Conservation (phyloP, 1,140 invertebrate genomes). For the Eufriesea mexicana region DNA sequence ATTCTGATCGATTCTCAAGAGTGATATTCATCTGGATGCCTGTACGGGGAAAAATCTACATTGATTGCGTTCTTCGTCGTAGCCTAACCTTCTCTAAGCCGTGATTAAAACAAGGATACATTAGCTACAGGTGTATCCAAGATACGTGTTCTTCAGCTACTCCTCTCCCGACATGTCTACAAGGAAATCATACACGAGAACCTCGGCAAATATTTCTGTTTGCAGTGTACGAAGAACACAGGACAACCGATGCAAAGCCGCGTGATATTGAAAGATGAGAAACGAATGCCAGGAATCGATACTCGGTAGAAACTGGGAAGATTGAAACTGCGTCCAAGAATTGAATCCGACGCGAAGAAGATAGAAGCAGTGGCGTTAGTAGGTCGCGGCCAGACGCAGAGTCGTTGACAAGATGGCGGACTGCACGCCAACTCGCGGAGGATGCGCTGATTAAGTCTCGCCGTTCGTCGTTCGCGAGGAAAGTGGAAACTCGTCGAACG, state of each 20-base stretch:
- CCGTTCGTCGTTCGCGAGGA: slow-evolving; percentile 7
- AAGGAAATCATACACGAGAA: not conserved
- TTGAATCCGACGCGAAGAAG: slow-evolving; percentile 67
- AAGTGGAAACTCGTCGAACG: not conserved
- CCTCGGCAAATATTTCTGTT: not conserved
- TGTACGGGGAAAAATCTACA: too few species aligned
- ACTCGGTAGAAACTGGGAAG: slow-evolving; percentile 67
- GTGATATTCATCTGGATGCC: too few species aligned
- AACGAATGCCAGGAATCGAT: slow-evolving; percentile 71
- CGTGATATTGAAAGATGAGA: slow-evolving; percentile 57
- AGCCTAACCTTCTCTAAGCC: too few species aligned
- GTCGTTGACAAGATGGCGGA: not conserved
- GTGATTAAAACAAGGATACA: too few species aligned
- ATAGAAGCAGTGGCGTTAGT: slow-evolving; percentile 33
- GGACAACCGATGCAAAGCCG: slow-evolving; percentile 25
- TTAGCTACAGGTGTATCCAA: not conserved
- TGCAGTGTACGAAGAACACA: too few species aligned
- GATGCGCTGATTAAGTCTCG: slow-evolving; percentile 4
- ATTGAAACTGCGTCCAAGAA: slow-evolving; percentile 75
- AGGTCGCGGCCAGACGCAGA: not conserved
- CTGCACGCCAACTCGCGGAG: slow-evolving; percentile 27
- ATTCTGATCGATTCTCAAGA: too few species aligned
- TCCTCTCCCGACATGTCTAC: not conserved
- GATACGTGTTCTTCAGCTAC: too few species aligned
- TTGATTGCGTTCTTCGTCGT: too few species aligned